Conservation (phyloP, 2,888 invertebrate genomes). For the Allophyes oxyacanthae region DNA sequence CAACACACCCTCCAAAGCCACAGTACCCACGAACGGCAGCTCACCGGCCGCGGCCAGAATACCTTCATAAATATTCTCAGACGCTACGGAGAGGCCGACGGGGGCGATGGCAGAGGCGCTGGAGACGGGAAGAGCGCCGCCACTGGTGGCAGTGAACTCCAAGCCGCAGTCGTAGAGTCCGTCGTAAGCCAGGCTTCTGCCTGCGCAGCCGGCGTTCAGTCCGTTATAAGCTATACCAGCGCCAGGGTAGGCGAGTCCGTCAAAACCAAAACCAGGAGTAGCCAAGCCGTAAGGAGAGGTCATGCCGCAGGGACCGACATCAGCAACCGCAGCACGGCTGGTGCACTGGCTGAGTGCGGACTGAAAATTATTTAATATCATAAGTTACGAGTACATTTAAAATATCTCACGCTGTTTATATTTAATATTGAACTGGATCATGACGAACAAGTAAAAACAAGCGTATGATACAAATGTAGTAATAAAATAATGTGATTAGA, state of each 20-base stretch:
- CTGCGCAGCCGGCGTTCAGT: neutral
- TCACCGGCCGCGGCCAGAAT: conserved; percentile 3
- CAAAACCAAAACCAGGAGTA: conserved; percentile 4
- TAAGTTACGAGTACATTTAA: conserved; percentile 1
- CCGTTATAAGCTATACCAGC: conserved; percentile 9
- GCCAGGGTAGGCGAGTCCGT: conserved; percentile 1
- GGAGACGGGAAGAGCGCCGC: conserved; percentile 49
- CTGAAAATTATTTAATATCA: no score
- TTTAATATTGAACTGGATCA: no score
- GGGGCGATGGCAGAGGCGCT: conserved; percentile 31
- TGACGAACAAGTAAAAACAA: neutral
- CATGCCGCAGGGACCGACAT: conserved; percentile 12
- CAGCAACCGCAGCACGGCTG: conserved; percentile 25
- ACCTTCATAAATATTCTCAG: conserved; percentile 28
- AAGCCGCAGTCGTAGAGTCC: conserved; percentile 4
- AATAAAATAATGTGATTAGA: no score
- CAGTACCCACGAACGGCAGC: conserved; percentile 25
- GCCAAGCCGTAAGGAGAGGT: conserved; percentile 7
- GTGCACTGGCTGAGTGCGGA: conserved; percentile 29
- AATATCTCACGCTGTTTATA: no score
- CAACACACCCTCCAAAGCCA: conserved; percentile 25
- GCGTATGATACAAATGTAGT: no score
- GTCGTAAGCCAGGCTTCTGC: neutral
- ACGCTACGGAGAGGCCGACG: conserved; percentile 20
- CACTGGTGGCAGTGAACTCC: conserved; percentile 29